Evolutionary conservation across 2,797 vertebrate genomes (phyloP).

Genomic region (Myotis findleyi): DNA sequence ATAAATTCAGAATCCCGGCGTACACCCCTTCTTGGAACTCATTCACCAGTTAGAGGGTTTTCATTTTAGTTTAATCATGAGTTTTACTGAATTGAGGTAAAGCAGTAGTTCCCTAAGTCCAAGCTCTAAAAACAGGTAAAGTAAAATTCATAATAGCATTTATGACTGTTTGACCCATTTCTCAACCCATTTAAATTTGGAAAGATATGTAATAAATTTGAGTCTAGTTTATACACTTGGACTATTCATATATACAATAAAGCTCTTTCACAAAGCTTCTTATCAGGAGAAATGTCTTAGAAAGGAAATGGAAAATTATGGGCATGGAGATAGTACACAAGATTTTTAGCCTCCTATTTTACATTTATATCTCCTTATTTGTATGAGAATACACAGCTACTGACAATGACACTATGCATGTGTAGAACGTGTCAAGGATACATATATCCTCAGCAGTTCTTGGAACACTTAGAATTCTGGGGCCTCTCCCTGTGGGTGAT

Average conservation of each 20-base stretch:
- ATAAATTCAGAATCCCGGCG: constrained; percentile 65
- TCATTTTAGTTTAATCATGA: constrained; percentile 66
- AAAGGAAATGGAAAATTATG: constrained; percentile 79
- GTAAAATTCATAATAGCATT: constrained; percentile 67
- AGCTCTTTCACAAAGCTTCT: constrained; percentile 75
- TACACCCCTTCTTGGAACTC: constrained; percentile 58
- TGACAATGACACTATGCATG: constrained; percentile 53
- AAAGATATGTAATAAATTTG: constrained; percentile 77
- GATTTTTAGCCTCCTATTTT: constrained; percentile 55
- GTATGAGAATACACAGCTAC: constrained; percentile 60
- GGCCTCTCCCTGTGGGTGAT: background rate
- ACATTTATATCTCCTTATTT: constrained; percentile 60
- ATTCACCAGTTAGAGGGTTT: constrained; percentile 70
- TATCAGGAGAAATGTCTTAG: constrained; percentile 76
- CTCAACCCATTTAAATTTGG: constrained; percentile 79
- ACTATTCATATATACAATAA: constrained; percentile 77
- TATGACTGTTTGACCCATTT: constrained; percentile 75
- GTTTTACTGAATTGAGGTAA: constrained; percentile 62
- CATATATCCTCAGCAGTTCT: constrained; percentile 6
- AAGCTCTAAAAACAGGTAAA: constrained; percentile 67
- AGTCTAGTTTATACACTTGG: constrained; percentile 71
- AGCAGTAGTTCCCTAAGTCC: constrained; percentile 58
- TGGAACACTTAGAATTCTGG: background rate
- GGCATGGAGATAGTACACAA: constrained; percentile 53
- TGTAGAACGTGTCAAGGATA: constrained; percentile 10